These are phyloP conservation scores for Yponomeuta plumbellus DNA, from an alignment of 2,888 invertebrate species.

Conservation along the genomic window DNA sequence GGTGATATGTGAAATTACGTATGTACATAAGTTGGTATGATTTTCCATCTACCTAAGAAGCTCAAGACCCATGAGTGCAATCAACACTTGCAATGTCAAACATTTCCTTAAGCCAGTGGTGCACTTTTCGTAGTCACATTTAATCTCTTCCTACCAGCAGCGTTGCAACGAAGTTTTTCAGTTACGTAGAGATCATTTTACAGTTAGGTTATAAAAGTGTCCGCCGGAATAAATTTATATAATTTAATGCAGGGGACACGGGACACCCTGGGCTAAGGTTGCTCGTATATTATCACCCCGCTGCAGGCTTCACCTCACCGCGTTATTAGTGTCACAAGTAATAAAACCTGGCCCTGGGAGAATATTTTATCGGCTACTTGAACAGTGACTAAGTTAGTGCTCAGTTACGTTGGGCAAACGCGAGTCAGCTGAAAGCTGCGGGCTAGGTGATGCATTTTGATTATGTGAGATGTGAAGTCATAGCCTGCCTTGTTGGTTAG, in stretches of 20 bases:
- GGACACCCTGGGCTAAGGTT: conserved; percentile 8
- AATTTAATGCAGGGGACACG: conserved; percentile 4
- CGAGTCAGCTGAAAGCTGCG: no score
- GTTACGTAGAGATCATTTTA: not conserved
- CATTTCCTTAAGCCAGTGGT: no score
- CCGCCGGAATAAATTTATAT: not conserved
- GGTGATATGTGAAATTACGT: no score
- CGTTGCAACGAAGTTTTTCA: not conserved
- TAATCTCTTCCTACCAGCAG: no score
- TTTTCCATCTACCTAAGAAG: no score
- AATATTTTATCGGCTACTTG: not conserved
- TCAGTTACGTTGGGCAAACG: not conserved
- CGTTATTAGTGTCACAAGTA: not conserved
- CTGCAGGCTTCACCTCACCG: not conserved
- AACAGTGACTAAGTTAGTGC: not conserved
- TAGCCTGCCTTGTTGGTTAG: no score
- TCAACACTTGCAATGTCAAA: no score
- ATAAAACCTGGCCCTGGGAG: not conserved
- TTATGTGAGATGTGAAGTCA: no score
- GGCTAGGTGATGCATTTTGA: no score
- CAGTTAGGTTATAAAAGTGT: not conserved
- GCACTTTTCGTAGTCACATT: no score
- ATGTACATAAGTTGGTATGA: no score
- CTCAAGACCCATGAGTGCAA: no score
- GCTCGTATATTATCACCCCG: not conserved